These are phyloP conservation scores for Drosophila mojavensis DNA, from an alignment of 1,140 invertebrate genomes.

Conservation along the genomic window DNA sequence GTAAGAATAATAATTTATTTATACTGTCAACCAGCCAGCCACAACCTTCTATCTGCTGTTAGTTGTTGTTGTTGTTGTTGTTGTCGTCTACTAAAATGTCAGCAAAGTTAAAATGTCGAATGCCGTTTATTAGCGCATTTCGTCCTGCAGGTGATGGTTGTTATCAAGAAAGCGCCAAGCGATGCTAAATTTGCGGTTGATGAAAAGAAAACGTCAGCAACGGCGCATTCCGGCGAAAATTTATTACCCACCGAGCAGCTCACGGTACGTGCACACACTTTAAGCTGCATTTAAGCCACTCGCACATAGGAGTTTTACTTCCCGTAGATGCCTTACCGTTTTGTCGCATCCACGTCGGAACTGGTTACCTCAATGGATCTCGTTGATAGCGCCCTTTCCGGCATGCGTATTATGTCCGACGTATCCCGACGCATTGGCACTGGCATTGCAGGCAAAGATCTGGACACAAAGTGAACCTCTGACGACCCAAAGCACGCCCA, in stretches of 20 bases:
- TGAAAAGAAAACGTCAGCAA: slow-evolving; percentile 70
- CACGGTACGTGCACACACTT: slow-evolving; percentile 35
- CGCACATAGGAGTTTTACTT: slow-evolving; percentile 12
- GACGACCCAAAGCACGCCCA: background rate
- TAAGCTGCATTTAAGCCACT: slow-evolving; percentile 46
- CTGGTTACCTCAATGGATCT: background rate
- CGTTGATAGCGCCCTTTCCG: no score
- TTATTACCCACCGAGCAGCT: slow-evolving; percentile 50
- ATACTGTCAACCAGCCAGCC: no score
- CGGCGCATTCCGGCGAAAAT: slow-evolving; percentile 53
- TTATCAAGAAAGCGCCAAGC: slow-evolving; percentile 59
- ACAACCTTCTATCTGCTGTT: no score
- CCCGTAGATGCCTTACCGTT: slow-evolving; percentile 4
- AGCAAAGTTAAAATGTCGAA: slow-evolving; percentile 62
- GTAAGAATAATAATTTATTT: no score
- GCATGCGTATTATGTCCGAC: background rate
- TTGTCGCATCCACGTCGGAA: background rate
- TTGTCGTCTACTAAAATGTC: slow-evolving; percentile 14
- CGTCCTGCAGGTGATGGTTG: slow-evolving; percentile 48
- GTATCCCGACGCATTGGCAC: background rate
- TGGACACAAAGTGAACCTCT: slow-evolving; percentile 8
- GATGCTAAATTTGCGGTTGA: slow-evolving; percentile 66
- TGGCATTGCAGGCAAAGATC: background rate
- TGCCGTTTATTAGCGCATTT: slow-evolving; percentile 67
- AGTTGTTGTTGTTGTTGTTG: background rate